Evolutionary conservation across 2,888 invertebrate species (phyloP).

Genomic region (Chirona hameri): DNA sequence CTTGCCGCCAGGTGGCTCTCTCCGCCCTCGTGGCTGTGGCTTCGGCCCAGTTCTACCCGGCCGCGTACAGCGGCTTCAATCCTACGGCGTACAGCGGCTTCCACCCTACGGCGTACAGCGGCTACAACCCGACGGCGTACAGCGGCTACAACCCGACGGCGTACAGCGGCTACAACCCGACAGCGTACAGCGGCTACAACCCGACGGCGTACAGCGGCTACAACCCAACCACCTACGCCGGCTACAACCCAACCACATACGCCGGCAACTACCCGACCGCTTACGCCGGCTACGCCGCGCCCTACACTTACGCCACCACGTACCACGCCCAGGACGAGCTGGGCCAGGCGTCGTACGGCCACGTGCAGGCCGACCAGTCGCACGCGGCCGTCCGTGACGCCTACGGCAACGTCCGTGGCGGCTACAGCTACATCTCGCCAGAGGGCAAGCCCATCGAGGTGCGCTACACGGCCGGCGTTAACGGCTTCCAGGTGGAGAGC

Average conservation of each 20-base stretch:
- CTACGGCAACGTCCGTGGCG: slow-evolving; percentile 49
- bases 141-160: not conserved
- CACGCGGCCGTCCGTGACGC: slow-evolving; percentile 44
- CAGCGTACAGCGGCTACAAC: not conserved
- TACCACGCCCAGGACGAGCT: slow-evolving; percentile 43
- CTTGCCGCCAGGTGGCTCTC: not conserved
- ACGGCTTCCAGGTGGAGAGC: slow-evolving; percentile 49
- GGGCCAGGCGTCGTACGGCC: slow-evolving; percentile 33
- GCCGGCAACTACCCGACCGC: slow-evolving; percentile 4
- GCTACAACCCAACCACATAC: not conserved
- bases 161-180: slow-evolving; percentile 30
- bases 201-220: not conserved
- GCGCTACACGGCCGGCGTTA: slow-evolving; percentile 50
- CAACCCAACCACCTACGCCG: not conserved
- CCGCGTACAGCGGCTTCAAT: not conserved
- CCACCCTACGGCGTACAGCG: not conserved
- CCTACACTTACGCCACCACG: slow-evolving; percentile 40
- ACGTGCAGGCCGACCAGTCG: slow-evolving; percentile 40
- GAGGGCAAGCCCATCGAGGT: slow-evolving; percentile 48
- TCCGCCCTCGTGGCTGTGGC: slow-evolving; percentile 1
- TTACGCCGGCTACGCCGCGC: slow-evolving; percentile 36
- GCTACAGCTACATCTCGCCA: slow-evolving; percentile 51
- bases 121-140: not conserved
- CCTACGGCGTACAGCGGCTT: not conserved
- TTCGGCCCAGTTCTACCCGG: not conserved